Conservation (phyloP, 2,888 invertebrate genomes). For the Amaurobius ferox region DNA sequence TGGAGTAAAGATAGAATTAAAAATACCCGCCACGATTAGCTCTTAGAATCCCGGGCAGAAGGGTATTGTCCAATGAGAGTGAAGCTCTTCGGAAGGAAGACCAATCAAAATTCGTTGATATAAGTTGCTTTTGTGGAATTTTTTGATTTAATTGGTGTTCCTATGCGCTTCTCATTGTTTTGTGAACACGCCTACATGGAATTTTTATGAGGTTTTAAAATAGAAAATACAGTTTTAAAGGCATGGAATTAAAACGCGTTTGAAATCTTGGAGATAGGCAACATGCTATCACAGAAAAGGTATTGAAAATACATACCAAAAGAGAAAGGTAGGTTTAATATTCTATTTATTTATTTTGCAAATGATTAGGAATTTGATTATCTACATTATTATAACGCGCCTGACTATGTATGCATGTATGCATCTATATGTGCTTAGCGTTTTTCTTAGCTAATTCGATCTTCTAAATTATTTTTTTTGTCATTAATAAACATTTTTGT, state of each 20-base stretch:
- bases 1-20: conserved; percentile 35
- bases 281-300: too few species aligned
- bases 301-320: too few species aligned
- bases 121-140: conserved; percentile 26
- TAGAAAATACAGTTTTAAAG: not conserved
- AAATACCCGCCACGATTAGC: conserved; percentile 31
- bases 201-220: conserved; percentile 1
- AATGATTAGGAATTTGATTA: too few species aligned
- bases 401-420: too few species aligned
- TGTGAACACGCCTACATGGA: conserved; percentile 36
- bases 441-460: too few species aligned
- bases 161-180: not conserved
- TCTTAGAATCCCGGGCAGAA: conserved; percentile 29
- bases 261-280: not conserved
- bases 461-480: too few species aligned
- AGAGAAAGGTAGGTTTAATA: too few species aligned
- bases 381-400: too few species aligned
- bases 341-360: too few species aligned
- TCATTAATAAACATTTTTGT: too few species aligned
- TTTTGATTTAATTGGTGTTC: conserved; percentile 35
- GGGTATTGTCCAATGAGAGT: conserved; percentile 26
- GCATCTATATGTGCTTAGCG: too few species aligned
- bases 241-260: not conserved
- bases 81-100: not conserved
- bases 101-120: conserved; percentile 22